Percentiles rank a stretch among this genome's conserved stretches.
These are phyloP conservation scores for Apogon talboti DNA, from an alignment of 2,797 vertebrate genomes.

Conservation along the genomic window DNA sequence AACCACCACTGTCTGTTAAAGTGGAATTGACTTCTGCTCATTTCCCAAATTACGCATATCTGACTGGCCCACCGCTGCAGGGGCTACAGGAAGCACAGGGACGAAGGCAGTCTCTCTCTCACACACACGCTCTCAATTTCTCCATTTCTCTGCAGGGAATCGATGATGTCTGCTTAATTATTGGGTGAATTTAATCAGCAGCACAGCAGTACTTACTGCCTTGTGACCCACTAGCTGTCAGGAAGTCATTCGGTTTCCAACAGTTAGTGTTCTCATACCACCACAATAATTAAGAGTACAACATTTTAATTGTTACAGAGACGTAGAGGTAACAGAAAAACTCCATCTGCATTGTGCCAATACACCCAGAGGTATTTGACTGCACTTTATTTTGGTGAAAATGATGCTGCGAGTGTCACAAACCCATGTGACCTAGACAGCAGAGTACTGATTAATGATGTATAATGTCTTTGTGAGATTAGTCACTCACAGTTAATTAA, in stretches of 20 bases:
- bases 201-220: conserved; percentile 82
- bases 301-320: conserved; percentile 62
- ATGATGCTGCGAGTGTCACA: conserved; percentile 4
- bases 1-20: conserved; percentile 74
- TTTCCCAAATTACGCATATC: conserved; percentile 85
- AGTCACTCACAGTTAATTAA: conserved; percentile 37
- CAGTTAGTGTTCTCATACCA: conserved; percentile 59
- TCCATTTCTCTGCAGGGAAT: conserved; percentile 80
- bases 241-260: conserved; percentile 76
- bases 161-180: conserved; percentile 89
- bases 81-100: conserved; percentile 77
- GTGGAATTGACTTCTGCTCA: conserved; percentile 83
- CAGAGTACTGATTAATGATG: conserved; percentile 35
- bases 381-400: conserved; percentile 13
- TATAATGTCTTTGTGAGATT: conserved; percentile 17
- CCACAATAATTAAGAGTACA: conserved; percentile 70
- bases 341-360: conserved; percentile 13
- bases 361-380: conserved; percentile 29
- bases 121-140: conserved; percentile 58
- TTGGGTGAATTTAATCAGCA: conserved; percentile 85
- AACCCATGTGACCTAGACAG: conserved; percentile 40
- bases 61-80: conserved; percentile 84
- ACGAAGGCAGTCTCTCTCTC: conserved; percentile 40
- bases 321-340: conserved; percentile 46
- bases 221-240: conserved; percentile 80